Evolutionary conservation across 2,113 vertebrate genomes (phyloP), one percentile per base, ranked within the genome.

Genomic region (Merops nubicus): DNA sequence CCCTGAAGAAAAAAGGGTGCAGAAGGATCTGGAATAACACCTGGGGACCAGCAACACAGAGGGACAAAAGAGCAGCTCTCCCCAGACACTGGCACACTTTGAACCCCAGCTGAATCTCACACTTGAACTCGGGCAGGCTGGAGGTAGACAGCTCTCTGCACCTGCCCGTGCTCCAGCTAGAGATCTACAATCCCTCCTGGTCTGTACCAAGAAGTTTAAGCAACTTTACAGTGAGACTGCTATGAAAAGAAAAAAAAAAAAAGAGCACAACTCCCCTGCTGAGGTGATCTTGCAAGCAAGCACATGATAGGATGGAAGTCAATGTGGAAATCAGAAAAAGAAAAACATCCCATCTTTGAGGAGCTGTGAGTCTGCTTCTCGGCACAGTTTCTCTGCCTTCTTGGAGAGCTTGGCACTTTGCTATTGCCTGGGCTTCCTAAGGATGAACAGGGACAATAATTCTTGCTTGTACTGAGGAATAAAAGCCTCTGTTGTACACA

Each of bases 201-300:
- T 25, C 65, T 75, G 68, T 15, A 60, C 11, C 1, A 3, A 78
- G 36, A 22, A 0, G 0, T 11, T 17, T 0, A 0, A 80, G 42
- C 23, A 86, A 48, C n/a, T 25, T 82, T 28, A 12, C 0, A 0
- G 5, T 11, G 17, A 45, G 28, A 38, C 21, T 9, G 25, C 9
- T 56, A 34, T 0, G n/a, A n/a, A 0, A 70, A 47, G n/a, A 6
- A 40, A 56, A 29, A 53, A 91, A 83, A 88, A 50, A 10, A 2
- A 65, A 56, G 29, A 47, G 34, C 7, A 8, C 38, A 80, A 22
- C 15, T 59, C 12, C 67, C 19, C 48, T 40, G 4, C n/a, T 38
- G 68, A 93, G 31, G 33, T 63, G 38, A 51, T 54, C 34, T 59
- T 34, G 33, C 54, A 85, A 63, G 68, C 7, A 59, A 81, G 33